Evolutionary conservation across 2,113 vertebrate genomes (phyloP).

Genomic region (Xiphias gladius): DNA sequence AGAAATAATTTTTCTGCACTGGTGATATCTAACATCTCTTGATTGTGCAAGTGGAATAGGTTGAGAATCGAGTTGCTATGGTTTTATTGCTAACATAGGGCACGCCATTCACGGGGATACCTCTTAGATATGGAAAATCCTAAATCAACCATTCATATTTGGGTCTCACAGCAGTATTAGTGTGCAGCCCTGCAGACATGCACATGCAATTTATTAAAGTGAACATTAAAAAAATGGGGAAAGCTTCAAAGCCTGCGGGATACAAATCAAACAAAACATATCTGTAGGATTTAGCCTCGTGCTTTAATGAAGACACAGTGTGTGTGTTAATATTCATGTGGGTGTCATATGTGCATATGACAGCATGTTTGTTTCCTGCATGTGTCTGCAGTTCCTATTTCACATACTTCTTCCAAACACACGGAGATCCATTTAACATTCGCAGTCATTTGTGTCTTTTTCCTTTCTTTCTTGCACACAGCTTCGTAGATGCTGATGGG

Average conservation of each 20-base stretch:
- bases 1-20: slow-evolving; percentile 26
- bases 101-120: background rate
- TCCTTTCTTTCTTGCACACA: background rate
- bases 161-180: background rate
- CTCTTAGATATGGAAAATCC: slow-evolving; percentile 17
- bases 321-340: slow-evolving; percentile 3
- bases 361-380: slow-evolving; percentile 27
- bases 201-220: slow-evolving; percentile 3
- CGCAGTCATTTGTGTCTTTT: background rate
- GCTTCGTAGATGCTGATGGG: background rate
- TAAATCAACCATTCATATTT: background rate
- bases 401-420: slow-evolving; percentile 3
- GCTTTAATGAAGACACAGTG: slow-evolving; percentile 42
- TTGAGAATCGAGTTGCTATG: background rate
- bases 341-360: slow-evolving; percentile 29
- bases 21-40: slow-evolving; percentile 18
- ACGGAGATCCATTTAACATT: slow-evolving; percentile 16
- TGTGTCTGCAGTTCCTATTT: slow-evolving; percentile 34
- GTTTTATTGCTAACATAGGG: slow-evolving; percentile 1
- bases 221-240: background rate
- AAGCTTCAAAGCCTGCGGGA: slow-evolving; percentile 22
- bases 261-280: slow-evolving; percentile 41
- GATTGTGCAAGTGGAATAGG: background rate
- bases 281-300: slow-evolving; percentile 15
- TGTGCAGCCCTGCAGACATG: slow-evolving; percentile 3